Conservation (phyloP, 1,140 invertebrate species). For the Anadara kagoshimensis region DNA sequence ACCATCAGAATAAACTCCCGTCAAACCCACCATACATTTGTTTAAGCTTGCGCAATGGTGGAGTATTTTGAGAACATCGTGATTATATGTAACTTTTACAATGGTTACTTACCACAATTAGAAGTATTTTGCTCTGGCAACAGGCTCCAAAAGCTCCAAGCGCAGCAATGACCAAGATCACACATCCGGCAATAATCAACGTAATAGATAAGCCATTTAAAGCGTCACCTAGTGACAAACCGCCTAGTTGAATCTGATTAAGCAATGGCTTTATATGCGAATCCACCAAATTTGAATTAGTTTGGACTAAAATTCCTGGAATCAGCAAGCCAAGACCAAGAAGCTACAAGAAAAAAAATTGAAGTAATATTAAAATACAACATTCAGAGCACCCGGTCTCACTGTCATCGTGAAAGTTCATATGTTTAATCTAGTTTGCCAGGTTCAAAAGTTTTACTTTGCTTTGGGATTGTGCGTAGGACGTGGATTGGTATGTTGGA, state of each 20-base stretch:
- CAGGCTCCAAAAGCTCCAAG: slow-evolving; percentile 12
- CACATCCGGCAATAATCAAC: slow-evolving; percentile 1
- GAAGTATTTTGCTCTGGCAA: slow-evolving; percentile 7
- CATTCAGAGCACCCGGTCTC: no score
- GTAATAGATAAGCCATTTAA: slow-evolving; percentile 7
- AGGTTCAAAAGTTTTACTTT: no score
- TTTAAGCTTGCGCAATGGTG: no score
- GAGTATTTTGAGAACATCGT: no score
- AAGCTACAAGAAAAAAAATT: background rate
- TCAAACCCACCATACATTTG: no score
- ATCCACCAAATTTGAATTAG: slow-evolving; percentile 4
- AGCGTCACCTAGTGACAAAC: slow-evolving; percentile 2
- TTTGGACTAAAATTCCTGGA: slow-evolving; percentile 11
- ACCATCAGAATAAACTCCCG: no score
- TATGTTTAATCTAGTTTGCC: no score
- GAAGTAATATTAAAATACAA: background rate
- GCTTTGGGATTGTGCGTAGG: no score
- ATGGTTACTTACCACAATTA: slow-evolving; percentile 8
- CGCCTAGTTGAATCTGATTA: slow-evolving; percentile 3
- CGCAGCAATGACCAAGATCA: slow-evolving; percentile 5
- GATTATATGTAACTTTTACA: no score
- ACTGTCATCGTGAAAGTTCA: no score
- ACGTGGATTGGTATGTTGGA: no score
- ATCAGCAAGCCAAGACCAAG: slow-evolving; percentile 9
- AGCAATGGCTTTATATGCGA: slow-evolving; percentile 5